A percentile compares a stretch with the other conserved stretches of the same genome.
Conservation (phyloP, 2,888 invertebrate genomes). For the Lasioglossum pauxillum region DNA sequence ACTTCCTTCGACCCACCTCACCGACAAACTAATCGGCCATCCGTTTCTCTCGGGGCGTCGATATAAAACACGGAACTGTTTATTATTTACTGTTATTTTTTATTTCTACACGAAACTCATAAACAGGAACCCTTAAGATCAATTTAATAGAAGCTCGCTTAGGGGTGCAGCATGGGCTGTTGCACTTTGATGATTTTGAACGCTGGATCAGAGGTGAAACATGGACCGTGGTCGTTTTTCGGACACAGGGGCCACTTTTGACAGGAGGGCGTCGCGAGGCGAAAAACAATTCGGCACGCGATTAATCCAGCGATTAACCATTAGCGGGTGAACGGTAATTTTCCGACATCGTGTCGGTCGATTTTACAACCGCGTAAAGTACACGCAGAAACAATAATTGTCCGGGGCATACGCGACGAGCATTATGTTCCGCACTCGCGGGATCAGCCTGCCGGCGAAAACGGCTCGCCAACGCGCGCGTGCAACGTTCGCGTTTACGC, state of each 20-base stretch:
- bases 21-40: neutral
- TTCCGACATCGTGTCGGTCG: neutral
- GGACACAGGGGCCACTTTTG: neutral
- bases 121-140: neutral
- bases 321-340: neutral
- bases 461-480: neutral
- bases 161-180: neutral
- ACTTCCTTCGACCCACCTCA: neutral
- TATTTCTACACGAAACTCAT: neutral
- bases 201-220: neutral
- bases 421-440: slow-evolving; percentile 13
- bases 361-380: slow-evolving; percentile 8
- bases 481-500: slow-evolving; percentile 32
- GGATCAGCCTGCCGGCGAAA: neutral
- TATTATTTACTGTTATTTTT: no score
- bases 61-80: neutral
- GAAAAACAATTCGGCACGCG: neutral
- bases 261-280: neutral
- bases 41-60: neutral
- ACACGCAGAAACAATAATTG: slow-evolving; percentile 22
- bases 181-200: neutral
- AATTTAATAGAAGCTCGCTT: neutral
- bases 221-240: neutral
- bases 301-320: slow-evolving; percentile 7
- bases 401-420: neutral